Conservation (phyloP, 2,797 vertebrate species). For the Phrynocephalus guinanensis region DNA sequence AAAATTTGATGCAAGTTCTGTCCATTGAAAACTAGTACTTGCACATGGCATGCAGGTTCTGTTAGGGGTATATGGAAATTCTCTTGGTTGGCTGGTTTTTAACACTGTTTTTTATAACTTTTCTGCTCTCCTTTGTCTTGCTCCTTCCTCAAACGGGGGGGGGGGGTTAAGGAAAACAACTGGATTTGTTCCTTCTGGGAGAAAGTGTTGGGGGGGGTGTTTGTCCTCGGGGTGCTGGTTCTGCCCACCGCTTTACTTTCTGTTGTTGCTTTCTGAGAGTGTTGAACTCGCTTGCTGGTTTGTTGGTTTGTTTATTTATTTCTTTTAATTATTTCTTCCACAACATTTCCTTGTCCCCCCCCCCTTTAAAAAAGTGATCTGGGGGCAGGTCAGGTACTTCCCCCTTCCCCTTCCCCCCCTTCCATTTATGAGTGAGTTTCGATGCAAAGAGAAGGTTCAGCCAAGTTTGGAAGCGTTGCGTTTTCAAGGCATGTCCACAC, state of each 20-base stretch:
- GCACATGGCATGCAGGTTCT: neutral
- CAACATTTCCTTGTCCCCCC: slow-evolving; percentile 67
- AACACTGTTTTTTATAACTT: slow-evolving; percentile 65
- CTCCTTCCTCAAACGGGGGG: slow-evolving; percentile 32
- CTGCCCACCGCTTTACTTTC: slow-evolving; percentile 39
- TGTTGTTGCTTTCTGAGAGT: slow-evolving; percentile 59
- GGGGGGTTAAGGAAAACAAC: slow-evolving; percentile 32
- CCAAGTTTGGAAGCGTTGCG: neutral
- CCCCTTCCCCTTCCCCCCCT: slow-evolving; percentile 3
- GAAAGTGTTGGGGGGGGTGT: slow-evolving; percentile 2
- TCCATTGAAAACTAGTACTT: neutral
- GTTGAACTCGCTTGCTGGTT: slow-evolving; percentile 56
- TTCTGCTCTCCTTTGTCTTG: slow-evolving; percentile 66
- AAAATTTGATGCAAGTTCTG: neutral
- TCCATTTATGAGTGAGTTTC: slow-evolving; percentile 47
- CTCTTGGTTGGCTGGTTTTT: slow-evolving; percentile 45
- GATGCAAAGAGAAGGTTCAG: neutral
- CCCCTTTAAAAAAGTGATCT: slow-evolving; percentile 55
- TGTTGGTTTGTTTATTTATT: slow-evolving; percentile 54
- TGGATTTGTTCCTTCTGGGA: slow-evolving; percentile 46
- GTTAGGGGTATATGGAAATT: slow-evolving; percentile 25
- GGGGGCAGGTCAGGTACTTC: slow-evolving; percentile 66
- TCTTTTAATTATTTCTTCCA: slow-evolving; percentile 67
- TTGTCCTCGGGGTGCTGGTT: slow-evolving; percentile 19
- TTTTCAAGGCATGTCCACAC: neutral